Evolutionary conservation across 1,140 invertebrate genomes (phyloP).

Genomic region (Eupristina koningsbergeri): DNA sequence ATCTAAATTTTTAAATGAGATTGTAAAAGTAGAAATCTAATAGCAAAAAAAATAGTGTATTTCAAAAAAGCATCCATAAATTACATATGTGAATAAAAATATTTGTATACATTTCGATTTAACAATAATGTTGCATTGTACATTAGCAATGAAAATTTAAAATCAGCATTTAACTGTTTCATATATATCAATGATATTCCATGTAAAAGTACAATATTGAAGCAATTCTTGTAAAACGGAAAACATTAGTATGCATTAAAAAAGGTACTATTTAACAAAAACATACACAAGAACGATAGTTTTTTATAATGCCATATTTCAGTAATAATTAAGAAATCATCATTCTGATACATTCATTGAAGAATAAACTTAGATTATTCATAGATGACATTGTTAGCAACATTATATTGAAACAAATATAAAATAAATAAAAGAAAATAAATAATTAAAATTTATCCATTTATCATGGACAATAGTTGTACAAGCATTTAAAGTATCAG

Average conservation of each 20-base stretch:
- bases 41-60: constrained; percentile 64
- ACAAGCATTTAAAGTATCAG: background rate
- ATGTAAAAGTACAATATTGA: constrained; percentile 19
- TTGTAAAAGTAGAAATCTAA: constrained; percentile 49
- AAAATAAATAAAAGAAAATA: background rate
- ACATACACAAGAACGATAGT: background rate
- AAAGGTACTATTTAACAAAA: background rate
- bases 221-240: constrained; percentile 7
- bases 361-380: background rate
- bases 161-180: constrained; percentile 12
- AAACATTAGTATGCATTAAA: background rate
- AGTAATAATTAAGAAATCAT: background rate
- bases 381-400: background rate
- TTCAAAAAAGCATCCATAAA: constrained; percentile 63
- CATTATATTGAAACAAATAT: background rate
- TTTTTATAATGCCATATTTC: background rate
- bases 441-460: background rate
- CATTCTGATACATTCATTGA: background rate
- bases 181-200: background rate
- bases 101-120: constrained; percentile 57
- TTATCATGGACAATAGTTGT: background rate
- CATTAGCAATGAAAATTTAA: constrained; percentile 21
- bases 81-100: constrained; percentile 59
- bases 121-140: constrained; percentile 50
- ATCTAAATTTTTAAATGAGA: background rate